These are phyloP conservation scores for Diarsia mendica DNA, from an alignment of 2,888 invertebrate genomes.

Conservation along the genomic window DNA sequence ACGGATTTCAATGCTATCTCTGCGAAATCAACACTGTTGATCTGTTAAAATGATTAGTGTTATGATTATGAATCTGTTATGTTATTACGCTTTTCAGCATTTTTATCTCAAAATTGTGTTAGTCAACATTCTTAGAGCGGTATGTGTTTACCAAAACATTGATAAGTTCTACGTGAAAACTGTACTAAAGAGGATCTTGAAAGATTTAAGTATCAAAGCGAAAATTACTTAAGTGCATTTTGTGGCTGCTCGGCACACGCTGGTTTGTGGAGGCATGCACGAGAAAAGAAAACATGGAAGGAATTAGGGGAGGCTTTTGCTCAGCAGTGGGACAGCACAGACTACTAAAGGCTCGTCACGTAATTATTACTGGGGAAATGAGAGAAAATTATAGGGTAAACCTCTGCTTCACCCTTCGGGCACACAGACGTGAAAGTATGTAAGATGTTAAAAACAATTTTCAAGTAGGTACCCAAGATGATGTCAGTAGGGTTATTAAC, in stretches of 20 bases:
- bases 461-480: conserved; percentile 10
- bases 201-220: conserved; percentile 1
- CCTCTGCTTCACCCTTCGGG: too few species aligned
- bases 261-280: too few species aligned
- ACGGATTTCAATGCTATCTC: not conserved
- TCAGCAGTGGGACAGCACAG: too few species aligned
- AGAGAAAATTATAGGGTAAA: too few species aligned
- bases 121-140: conserved; percentile 31
- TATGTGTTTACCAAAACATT: conserved; percentile 36
- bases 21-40: not conserved
- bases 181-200: not conserved
- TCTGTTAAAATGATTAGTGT: conserved; percentile 1
- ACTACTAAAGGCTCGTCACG: not conserved
- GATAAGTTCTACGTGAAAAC: not conserved
- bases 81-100: conserved; percentile 8
- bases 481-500: conserved; percentile 42
- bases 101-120: conserved; percentile 22
- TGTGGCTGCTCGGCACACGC: not conserved
- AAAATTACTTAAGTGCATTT: not conserved
- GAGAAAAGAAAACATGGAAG: too few species aligned
- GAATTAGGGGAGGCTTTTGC: too few species aligned
- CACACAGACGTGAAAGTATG: not conserved
- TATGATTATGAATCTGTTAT: conserved; percentile 5
- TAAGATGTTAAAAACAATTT: not conserved
- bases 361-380: too few species aligned